Evolutionary conservation across 2,888 invertebrate genomes (phyloP), one percentile per base, ranked within the genome.

Genomic region (Patella caerulea): DNA sequence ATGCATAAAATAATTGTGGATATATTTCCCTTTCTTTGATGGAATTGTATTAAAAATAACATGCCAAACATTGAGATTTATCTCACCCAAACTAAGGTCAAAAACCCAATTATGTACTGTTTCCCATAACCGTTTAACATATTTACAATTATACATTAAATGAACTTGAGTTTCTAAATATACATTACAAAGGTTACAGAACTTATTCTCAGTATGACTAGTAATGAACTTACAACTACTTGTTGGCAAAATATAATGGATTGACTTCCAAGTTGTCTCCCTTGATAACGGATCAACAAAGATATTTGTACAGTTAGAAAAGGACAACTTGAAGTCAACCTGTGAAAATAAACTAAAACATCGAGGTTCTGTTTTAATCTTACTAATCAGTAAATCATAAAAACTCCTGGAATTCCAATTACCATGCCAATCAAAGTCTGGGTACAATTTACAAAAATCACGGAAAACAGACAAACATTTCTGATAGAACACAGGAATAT

Each of bases 401-500:
- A 65, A 65, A 19, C 2, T 5, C 65, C 65, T 12, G 19, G 65
- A 65, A 65, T 65, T 65, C 14, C 19, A 12, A 65, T 65, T 24
- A 11, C 11, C 15, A 14, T 12, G 65, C 65, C 65, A 65, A 65
- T 65, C 65, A 65, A 65, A 65, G 24, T 65, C 24, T 2, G 65
- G 65, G 24, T 24, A 65, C 1, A 12, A 24, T 12, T 65, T 65
- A 17, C 19, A 65, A 65, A 65, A 65, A 15, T 65, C 65, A 65
- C 65, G 65, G 24, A 76, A 73, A 45, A 70, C 71, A 15, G 19
- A 29, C 29, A 79, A 52, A 76, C 75, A 79, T 52, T 56, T n/a
- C 73, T 70, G 29, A 56, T 80, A 80, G 59, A 78, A 80, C 1
- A 70, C 19, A 34, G 80, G 78, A 52, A 76, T 71, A 59, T 24